These are phyloP conservation scores for Vultur gryphus DNA, from an alignment of 2,797 vertebrate genomes.

Conservation along the genomic window DNA sequence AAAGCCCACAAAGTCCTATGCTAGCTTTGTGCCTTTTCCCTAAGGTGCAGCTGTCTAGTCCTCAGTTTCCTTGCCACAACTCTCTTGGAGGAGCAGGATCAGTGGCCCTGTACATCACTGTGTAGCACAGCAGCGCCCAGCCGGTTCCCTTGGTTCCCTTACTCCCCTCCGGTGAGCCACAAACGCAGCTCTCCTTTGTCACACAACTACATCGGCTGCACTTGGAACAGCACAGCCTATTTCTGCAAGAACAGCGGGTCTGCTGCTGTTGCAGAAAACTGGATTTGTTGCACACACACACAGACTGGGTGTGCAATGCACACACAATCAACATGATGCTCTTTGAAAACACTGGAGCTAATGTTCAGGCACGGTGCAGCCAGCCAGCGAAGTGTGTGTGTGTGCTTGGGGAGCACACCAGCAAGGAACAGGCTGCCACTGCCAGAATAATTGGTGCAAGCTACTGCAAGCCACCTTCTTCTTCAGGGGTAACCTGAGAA, in stretches of 20 bases:
- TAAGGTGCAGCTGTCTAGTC: not conserved
- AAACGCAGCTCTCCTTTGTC: not conserved
- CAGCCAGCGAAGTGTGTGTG: not conserved
- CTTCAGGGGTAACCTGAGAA: not conserved
- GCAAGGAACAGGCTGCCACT: not conserved
- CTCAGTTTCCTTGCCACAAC: not conserved
- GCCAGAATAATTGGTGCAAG: not conserved
- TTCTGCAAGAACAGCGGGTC: not conserved
- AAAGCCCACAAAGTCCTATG: not conserved
- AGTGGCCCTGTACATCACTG: not conserved
- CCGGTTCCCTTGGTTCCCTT: not conserved
- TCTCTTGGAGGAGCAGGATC: too few relatives aligned
- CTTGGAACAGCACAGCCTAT: not conserved
- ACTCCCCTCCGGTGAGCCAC: not conserved
- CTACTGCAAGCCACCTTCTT: not conserved
- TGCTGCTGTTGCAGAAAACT: not conserved
- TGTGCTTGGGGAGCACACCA: accelerated
- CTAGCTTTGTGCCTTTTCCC: not conserved
- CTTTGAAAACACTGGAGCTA: not conserved
- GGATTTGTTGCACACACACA: not conserved
- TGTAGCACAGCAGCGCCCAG: not conserved
- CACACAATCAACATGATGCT: accelerated
- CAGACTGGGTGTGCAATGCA: not conserved
- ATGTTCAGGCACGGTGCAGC: not conserved
- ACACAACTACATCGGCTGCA: not conserved